These are phyloP conservation scores for Austrofundulus limnaeus DNA, from an alignment of 2,113 vertebrate genomes.

Conservation along the genomic window DNA sequence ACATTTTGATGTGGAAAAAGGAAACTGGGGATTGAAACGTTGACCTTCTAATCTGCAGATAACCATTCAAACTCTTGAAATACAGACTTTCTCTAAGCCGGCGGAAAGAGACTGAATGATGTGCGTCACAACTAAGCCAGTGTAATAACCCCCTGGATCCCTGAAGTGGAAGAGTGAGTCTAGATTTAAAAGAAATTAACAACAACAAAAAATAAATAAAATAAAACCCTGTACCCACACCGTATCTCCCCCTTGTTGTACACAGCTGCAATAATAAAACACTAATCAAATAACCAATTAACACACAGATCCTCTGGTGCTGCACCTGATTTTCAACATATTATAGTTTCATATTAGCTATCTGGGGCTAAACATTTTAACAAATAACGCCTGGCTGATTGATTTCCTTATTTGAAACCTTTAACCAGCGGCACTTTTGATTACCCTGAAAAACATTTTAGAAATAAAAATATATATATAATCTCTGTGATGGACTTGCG, in stretches of 20 bases:
- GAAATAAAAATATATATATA: too few relatives aligned
- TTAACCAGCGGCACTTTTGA: too few relatives aligned
- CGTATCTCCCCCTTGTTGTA: constrained; percentile 27
- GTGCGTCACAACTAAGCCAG: constrained; percentile 11
- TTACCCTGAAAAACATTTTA: constrained; percentile 6
- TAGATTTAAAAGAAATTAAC: constrained; percentile 28
- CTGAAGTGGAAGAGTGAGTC: constrained; percentile 17
- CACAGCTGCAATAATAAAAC: constrained; percentile 77
- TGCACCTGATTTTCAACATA: constrained; percentile 64
- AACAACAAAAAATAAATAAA: constrained; percentile 12
- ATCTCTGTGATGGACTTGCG: too few relatives aligned
- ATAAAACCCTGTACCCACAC: constrained; percentile 27
- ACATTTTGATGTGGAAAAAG: neutral
- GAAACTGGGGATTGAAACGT: neutral
- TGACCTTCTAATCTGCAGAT: neutral
- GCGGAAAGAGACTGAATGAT: constrained; percentile 27
- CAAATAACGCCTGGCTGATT: too few relatives aligned
- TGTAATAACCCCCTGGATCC: constrained; percentile 1
- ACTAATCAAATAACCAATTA: constrained; percentile 80
- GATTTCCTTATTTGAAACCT: too few relatives aligned
- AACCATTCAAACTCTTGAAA: neutral
- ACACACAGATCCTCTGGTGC: constrained; percentile 61
- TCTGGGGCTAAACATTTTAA: constrained; percentile 1
- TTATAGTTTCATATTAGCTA: constrained; percentile 45
- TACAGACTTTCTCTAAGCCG: neutral